Base-by-base conservation (phyloP, 2,888 invertebrate species). In the Megalurothrips usitatus region DNA sequence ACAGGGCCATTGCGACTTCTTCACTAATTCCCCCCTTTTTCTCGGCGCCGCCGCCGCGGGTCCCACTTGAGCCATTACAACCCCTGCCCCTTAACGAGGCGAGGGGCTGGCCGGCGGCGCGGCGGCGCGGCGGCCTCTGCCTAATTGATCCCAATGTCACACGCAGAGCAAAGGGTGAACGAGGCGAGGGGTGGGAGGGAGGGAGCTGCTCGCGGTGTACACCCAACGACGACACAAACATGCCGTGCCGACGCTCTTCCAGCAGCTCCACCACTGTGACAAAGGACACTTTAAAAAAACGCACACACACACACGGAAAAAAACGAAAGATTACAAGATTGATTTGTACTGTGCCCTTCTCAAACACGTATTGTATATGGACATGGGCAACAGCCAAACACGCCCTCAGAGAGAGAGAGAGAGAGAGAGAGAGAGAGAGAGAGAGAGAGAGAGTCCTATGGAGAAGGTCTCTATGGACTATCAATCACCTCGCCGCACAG, bases 1-100 rank as follows among this genome's bases (percentile, higher is more conserved):
- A 26, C 81, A 34, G 79, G 19, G 58, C 58, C 68, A 26, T 23
- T 12, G 68, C 68, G 68, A 75, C 68, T 23, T 75, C 68, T 75
- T 75, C 68, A 75, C 68, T 75, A 75, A 75, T 75, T 75, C 68
- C 68, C 68, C 68, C 68, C 68, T 75, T 75, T 75, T 75, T 75
- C 68, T 75, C 23, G 34, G 34, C 34, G 34, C 34, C 68, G 23
- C 68, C 34, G 34, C 34, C 68, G 23, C 68, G 68, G 23, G 68
- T 75, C 68, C 68, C 68, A 75, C 68, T 75, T 75, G 68, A 75
- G 68, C 68, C 68, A 75, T 75, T 75, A 75, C 23, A n/a, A 75
- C 6, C 68, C 68, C 68, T 75, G 26, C 26, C 14, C 34, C n/a
- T 17, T 58, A 58, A 58, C 26, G 68, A 11, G 68, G 26, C n/a